A percentile compares a stretch with the other conserved stretches of the same genome.
Conservation (phyloP, 2,888 invertebrate genomes). For the Lepidocyrtoides sp. region DNA sequence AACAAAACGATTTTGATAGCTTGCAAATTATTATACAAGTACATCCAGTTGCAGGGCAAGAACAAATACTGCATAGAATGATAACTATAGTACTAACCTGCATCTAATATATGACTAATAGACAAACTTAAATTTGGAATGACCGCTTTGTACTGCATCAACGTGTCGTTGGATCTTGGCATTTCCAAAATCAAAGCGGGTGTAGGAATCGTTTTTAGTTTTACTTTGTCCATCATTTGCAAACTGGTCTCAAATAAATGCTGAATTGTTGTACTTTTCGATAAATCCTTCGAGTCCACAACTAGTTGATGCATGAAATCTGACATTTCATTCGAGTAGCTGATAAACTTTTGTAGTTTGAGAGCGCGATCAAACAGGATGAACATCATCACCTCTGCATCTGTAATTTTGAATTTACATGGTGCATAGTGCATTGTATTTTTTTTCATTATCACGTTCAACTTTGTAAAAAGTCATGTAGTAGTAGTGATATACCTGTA, state of each 20-base stretch:
- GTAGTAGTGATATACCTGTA: constrained; percentile 44
- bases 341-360: constrained; percentile 79
- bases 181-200: constrained; percentile 82
- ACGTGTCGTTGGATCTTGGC: constrained; percentile 78
- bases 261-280: constrained; percentile 78
- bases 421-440: background rate
- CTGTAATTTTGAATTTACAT: constrained; percentile 43
- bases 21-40: no score
- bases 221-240: constrained; percentile 77
- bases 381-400: constrained; percentile 81
- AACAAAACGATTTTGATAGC: background rate
- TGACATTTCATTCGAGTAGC: constrained; percentile 76
- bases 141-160: constrained; percentile 80
- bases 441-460: background rate
- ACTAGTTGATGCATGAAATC: constrained; percentile 81
- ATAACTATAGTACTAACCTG: constrained; percentile 56
- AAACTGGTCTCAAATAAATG: constrained; percentile 79
- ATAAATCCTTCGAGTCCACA: constrained; percentile 75
- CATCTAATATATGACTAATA: constrained; percentile 74
- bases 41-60: no score
- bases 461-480: background rate
- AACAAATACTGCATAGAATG: background rate
- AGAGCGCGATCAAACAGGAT: constrained; percentile 79
- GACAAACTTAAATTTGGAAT: constrained; percentile 77
- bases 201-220: constrained; percentile 77